phyloP scores from a whole-genome alignment of 2,888 invertebrate genomes.

The Aspidapion aeneum region DNA sequence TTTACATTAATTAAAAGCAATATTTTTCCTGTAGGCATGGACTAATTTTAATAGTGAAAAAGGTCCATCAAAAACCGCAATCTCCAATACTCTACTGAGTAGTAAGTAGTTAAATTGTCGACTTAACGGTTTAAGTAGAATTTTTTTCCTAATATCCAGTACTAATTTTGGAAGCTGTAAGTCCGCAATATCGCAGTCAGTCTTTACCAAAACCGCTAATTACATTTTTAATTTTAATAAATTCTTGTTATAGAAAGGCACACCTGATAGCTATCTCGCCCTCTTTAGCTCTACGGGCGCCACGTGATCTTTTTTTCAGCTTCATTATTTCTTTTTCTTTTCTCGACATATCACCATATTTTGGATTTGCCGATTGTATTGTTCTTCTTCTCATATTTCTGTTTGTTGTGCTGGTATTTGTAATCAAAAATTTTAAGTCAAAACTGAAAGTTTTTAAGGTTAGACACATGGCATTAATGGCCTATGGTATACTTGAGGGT shows the following conservation, averaged over 20 bases:
- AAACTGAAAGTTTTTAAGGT: slow-evolving; percentile 38
- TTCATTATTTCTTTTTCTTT: slow-evolving; percentile 86
- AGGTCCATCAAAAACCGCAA: no score
- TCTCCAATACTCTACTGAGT: no score
- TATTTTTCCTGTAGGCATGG: no score
- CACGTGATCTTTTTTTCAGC: slow-evolving; percentile 92
- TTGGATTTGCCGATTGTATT: slow-evolving; percentile 25
- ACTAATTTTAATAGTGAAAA: no score
- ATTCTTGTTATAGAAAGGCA: slow-evolving; percentile 64
- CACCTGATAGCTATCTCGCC: slow-evolving; percentile 87
- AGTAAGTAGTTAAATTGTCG: no score
- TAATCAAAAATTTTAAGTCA: slow-evolving; percentile 59
- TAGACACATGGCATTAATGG: slow-evolving; percentile 1
- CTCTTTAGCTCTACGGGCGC: slow-evolving; percentile 84
- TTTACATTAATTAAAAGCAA: no score
- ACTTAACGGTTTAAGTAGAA: no score
- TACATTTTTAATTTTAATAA: slow-evolving; percentile 27
- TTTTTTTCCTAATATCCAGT: no score
- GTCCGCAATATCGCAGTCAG: no score
- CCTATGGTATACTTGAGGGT: slow-evolving; percentile 11
- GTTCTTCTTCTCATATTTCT: slow-evolving; percentile 66
- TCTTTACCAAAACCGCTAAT: no score
- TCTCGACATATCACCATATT: slow-evolving; percentile 68
- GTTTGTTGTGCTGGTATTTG: slow-evolving; percentile 56
- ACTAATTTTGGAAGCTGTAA: no score